Base-by-base conservation (phyloP, 2,888 invertebrate species). In the Tridacna gigas region DNA sequence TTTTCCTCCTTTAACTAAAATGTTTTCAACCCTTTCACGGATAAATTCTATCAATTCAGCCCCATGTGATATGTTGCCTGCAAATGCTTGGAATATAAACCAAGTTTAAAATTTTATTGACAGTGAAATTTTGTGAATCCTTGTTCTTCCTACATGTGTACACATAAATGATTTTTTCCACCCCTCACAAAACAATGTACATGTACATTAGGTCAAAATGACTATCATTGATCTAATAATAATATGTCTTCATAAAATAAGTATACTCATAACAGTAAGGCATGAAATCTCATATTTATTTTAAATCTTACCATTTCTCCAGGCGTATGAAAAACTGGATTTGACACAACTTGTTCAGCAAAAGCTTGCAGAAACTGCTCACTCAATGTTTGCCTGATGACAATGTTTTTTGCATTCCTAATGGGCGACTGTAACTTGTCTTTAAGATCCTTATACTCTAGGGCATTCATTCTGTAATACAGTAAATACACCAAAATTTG, bases 321-420 rank as follows among this genome's bases (percentile, higher is more conserved):
- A 20, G 91, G 91, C 18, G 88, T 87, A n/a, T 75, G 80, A 86
- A 91, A 94, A 0, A 75, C 77, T 9, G 89, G 88, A 82, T 95
- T 95, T 18, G 86, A 51, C 4, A 87, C 63, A 7, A 95, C 96
- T 91, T 97, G 96, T 60, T 97, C 96, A 91, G 96, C 97, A 94
- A 98, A 98, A 0, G 97, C 97, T 77, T 96, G 97, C 37, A 98
- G 96, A 94, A 98, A 98, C 92, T 97, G 96, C 92, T 98, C 98
- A 77, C 97, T 96, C 4, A 98, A 95, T 0, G 97, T 97, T 89
- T 97, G 97, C 93, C 97, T 96, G 88, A 97, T 97, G 74, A 96
- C 96, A 63, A 97, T 96, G 92, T 96, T 96, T 7, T 97, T 96
- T 45, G 97, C 95, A 93, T 97, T 96, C 0, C 96, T 94, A 75